A percentile compares a stretch with the other conserved stretches of the same genome.
Conservation (phyloP, 2,888 invertebrate species). For the Peribatodes rhomboidaria region DNA sequence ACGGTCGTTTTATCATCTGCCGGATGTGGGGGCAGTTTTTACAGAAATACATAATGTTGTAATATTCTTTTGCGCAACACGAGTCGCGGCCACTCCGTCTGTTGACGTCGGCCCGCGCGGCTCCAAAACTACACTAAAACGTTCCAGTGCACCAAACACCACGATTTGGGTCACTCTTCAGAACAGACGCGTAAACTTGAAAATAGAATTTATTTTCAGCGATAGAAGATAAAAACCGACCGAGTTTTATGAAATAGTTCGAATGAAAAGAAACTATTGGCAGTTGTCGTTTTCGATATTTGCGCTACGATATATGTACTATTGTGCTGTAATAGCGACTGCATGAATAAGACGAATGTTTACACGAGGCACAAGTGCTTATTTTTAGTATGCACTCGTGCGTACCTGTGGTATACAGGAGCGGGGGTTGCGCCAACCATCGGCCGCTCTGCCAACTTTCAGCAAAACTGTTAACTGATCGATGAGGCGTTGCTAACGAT, state of each 20-base stretch:
- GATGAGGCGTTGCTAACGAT: conserved; percentile 68
- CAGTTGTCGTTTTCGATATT: conserved; percentile 7
- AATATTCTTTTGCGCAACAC: conserved; percentile 39
- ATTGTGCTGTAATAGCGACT: not conserved
- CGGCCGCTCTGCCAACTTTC: conserved; percentile 67
- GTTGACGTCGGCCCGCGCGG: conserved; percentile 15
- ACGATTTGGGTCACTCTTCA: conserved; percentile 78
- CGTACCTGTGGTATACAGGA: conserved; percentile 65
- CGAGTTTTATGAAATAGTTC: conserved; percentile 44
- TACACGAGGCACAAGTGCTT: conserved; percentile 44
- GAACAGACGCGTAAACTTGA: conserved; percentile 78
- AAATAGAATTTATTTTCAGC: conserved; percentile 79
- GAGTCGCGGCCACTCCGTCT: conserved; percentile 12
- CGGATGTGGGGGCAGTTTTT: conserved; percentile 39
- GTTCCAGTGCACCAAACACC: conserved; percentile 64
- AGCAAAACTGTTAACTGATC: conserved; percentile 71
- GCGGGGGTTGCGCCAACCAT: conserved; percentile 61
- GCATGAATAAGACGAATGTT: conserved; percentile 27
- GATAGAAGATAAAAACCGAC: conserved; percentile 58
- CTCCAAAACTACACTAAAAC: conserved; percentile 41
- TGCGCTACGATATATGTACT: too few relatives aligned
- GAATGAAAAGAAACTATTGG: conserved; percentile 4
- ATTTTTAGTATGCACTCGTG: conserved; percentile 58
- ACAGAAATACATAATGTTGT: conserved; percentile 39
- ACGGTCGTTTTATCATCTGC: conserved; percentile 34